Percentiles rank a stretch among this genome's conserved stretches.
Evolutionary conservation across 37 sponge, comb jelly and placozoan species (phyloP).

Genomic region (Mnemiopsis leidyi): DNA sequence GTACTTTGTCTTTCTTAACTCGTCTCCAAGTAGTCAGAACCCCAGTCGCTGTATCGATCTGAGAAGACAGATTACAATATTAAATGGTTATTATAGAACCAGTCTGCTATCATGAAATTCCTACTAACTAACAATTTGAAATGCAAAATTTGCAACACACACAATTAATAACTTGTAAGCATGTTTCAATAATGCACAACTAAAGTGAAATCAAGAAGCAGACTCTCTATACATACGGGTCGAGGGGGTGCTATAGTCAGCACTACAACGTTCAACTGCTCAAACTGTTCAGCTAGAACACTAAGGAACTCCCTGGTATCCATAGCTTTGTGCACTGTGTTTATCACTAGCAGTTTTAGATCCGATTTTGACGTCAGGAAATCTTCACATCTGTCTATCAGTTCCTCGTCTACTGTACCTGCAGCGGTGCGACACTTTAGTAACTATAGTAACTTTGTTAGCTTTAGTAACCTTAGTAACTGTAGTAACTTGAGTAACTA

Average conservation of each 20-base stretch:
- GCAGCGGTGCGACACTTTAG: too few species aligned
- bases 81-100: too few species aligned
- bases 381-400: background rate
- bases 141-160: too few species aligned
- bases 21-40: slow-evolving; percentile 22
- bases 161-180: too few species aligned
- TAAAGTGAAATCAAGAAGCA: too few species aligned
- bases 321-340: slow-evolving; percentile 26
- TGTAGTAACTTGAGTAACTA: too few species aligned
- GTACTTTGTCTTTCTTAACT: slow-evolving; percentile 46
- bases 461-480: too few species aligned
- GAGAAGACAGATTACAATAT: too few species aligned
- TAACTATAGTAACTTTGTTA: too few species aligned
- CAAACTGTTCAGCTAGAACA: slow-evolving; percentile 1
- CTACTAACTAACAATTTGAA: too few species aligned
- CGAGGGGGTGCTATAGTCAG: slow-evolving; percentile 35
- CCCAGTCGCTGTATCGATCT: slow-evolving; percentile 2
- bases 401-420: background rate
- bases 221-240: background rate
- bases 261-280: slow-evolving; percentile 19
- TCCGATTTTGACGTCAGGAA: background rate
- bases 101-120: too few species aligned
- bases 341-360: slow-evolving; percentile 30
- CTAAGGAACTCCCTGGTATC: background rate
- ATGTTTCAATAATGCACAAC: too few species aligned